Conservation (phyloP, 2,888 invertebrate species). For the Electrophaes corylata region DNA sequence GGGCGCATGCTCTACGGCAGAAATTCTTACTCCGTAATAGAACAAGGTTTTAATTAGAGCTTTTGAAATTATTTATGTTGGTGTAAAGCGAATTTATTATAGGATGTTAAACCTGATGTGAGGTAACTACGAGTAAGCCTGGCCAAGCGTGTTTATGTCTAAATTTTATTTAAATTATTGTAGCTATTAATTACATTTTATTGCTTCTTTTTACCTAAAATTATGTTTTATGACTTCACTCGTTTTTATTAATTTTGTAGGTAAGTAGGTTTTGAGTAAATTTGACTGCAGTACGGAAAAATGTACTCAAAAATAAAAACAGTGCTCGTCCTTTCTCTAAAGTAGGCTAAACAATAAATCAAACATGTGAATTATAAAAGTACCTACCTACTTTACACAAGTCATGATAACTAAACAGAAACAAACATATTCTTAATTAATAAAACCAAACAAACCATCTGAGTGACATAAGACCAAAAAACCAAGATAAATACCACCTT, state of each 20-base stretch:
- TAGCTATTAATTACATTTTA: slow-evolving; percentile 6
- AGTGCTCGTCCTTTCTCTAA: no score
- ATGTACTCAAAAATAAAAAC: no score
- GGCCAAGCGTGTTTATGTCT: slow-evolving; percentile 18
- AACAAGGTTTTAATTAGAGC: slow-evolving; percentile 71
- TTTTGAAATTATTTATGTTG: slow-evolving; percentile 46
- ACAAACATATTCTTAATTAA: background rate
- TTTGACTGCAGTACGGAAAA: background rate
- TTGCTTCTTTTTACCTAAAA: background rate
- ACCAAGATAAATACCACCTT: slow-evolving; percentile 40
- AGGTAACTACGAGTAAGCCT: background rate
- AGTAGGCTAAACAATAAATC: no score
- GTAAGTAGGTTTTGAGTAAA: background rate
- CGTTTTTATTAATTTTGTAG: background rate
- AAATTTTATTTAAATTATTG: slow-evolving; percentile 22
- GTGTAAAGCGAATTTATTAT: slow-evolving; percentile 35
- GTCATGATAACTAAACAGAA: no score
- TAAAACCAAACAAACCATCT: slow-evolving; percentile 4
- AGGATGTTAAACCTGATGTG: slow-evolving; percentile 22
- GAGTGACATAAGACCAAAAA: slow-evolving; percentile 17
- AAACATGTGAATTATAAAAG: no score
- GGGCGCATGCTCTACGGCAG: slow-evolving; percentile 61
- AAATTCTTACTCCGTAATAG: slow-evolving; percentile 58
- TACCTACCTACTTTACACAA: no score
- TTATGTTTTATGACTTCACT: background rate